Base-by-base conservation (phyloP, 2,888 invertebrate genomes). In the Mesopsocus fuscifrons region DNA sequence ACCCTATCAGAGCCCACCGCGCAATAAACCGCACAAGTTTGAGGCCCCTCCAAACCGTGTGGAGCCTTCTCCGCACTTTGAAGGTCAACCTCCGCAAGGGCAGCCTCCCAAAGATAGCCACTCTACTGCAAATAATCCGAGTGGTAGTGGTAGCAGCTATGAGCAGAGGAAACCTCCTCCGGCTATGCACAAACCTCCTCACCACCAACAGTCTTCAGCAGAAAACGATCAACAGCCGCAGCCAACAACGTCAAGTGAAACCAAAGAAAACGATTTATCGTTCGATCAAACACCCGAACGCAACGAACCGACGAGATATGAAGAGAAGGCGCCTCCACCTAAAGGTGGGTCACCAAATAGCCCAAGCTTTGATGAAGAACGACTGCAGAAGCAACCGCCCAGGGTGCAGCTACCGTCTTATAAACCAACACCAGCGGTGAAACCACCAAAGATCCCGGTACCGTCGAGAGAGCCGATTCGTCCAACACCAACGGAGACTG, bases 401-500 rank as follows among this genome's bases (percentile, higher is more conserved):
- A 26, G 8, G 26, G 11, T 6, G 6, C 8, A 11, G 26, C 6
- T 6, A 11, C 26, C 26, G 11, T 9, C 11, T 11, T 26, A 9
- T 26, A 26, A 26, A 26, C 26, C 26, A 9, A 9, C 26, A 11
- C 26, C 26, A 26, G 11, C 26, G 26, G 26, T 26, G 8, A 26
- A 26, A 11, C 26, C 26, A 26, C 8, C 26, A 9, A 6, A 26
- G 11, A 26, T 9, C 8, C 26, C 26, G 11, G 11, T 11, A 9
- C 8, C 11, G 6, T 9, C 11, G 11, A 6, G 11, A 9, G 26
- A 26, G 11, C 8, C 6, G 4, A 22, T n/a, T 15, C 40, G 20
- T 32, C 42, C 17, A 18, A 34, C 45, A 5, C 23, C 43, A 11
- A 33, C 33, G 17, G 30, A 17, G 1, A 20, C 15, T 15, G 13